Base-by-base conservation (phyloP, 2,797 vertebrate genomes). In the Pseudotriccus pelzelni region DNA sequence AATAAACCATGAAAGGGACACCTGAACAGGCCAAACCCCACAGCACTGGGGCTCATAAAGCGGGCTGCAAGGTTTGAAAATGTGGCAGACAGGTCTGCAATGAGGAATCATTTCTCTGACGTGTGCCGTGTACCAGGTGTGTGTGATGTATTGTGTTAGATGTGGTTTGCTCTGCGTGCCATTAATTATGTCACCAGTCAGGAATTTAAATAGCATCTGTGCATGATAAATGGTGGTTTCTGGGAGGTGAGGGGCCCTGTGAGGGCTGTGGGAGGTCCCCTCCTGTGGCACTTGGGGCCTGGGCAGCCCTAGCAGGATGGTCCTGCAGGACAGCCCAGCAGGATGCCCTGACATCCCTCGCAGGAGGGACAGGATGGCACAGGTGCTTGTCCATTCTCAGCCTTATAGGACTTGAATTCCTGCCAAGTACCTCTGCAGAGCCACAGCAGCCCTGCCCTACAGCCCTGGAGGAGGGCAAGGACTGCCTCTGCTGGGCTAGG, bases 211-310 rank as follows among this genome's bases (percentile, higher is more conserved):
- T 12, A 24, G 53, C 3, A 1, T 22, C 39, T 49, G 34, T 21
- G 5, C 8, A 15, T 43, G 78, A 66, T 23, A 34, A 24, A 37
- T 53, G 63, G 50, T 37, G 1, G 16, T 2, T 78, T 34, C 73
- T 52, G 66, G 32, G 13, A 41, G 53, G 58, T 3, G 1, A 72
- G 37, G 37, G 37, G 55, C 3, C 23, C 34, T 4, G 2, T 6
- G 1, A 27, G 30, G 32, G 37, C 60, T 28, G 30, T 4, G 1
- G 3, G 12, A 7, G 36, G 1, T 16, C 53, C 20, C 27, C 6
- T 18, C 17, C 60, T 22, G 15, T 46, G 16, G 50, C 0, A 1
- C 2, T 41, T 4, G 4, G 7, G 1, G 3, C 43, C 50, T 2
- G 14, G 59, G 30, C 60, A 44, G 47, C 1, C 23, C 41, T 55